These are phyloP conservation scores for Loriculus beryllinus DNA, from an alignment of 2,797 vertebrate species.

Conservation along the genomic window DNA sequence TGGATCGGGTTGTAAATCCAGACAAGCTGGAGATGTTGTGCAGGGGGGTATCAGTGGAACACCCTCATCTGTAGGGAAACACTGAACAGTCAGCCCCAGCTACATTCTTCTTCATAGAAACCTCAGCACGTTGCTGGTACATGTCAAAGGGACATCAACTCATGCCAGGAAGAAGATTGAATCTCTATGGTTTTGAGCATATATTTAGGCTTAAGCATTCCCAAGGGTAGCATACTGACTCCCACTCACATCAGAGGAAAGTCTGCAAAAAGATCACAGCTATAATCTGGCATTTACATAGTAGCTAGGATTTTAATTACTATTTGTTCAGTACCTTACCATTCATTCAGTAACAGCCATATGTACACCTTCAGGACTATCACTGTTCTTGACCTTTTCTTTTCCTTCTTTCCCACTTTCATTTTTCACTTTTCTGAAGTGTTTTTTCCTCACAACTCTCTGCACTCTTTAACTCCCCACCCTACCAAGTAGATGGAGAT, in stretches of 20 bases:
- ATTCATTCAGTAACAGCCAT: slow-evolving; percentile 31
- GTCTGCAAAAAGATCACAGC: slow-evolving; percentile 60
- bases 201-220: slow-evolving; percentile 17
- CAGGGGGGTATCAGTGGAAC: neutral
- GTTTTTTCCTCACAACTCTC: neutral
- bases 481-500: neutral
- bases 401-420: neutral
- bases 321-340: slow-evolving; percentile 55
- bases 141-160: neutral
- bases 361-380: neutral
- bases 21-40: neutral
- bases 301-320: slow-evolving; percentile 59
- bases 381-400: slow-evolving; percentile 14
- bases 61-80: neutral
- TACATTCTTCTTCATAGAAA: neutral
- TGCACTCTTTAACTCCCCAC: neutral
- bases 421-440: neutral
- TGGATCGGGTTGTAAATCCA: neutral
- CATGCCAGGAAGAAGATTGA: neutral
- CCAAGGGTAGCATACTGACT: slow-evolving; percentile 2
- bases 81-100: neutral
- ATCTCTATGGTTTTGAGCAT: neutral
- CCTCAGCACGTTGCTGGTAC: neutral
- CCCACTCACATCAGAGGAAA: slow-evolving; percentile 40
- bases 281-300: slow-evolving; percentile 66